Evolutionary conservation across 2,888 invertebrate genomes (phyloP), one percentile per base, ranked within the genome.

Genomic region (Agonopterix arenella): DNA sequence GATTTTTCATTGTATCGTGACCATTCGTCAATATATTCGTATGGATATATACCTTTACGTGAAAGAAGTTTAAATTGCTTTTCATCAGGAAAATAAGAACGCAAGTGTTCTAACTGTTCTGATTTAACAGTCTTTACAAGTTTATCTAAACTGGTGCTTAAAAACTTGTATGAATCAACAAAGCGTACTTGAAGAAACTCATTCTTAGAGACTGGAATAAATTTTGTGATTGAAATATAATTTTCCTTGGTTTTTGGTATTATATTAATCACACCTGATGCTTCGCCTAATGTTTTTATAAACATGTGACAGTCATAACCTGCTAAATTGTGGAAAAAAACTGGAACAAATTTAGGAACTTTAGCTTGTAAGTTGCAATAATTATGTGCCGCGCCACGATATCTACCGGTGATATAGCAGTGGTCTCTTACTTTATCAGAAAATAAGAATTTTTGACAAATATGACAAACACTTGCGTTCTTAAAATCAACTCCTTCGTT

Each of bases 191-290:
- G 45, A 10, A 11, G 10, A 11, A 11, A 42, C n/a, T 42, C n/a
- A 11, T 42, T 7, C 8, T 42, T 11, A n/a, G 10, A 10, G 7
- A 42, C 7, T 13, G 53, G 48, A 50, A 61, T 18, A 7, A 46
- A 8, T 57, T 68, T 71, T 11, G 62, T 53, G 50, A 72, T 65
- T 11, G 66, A 68, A 36, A 68, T 65, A 51, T 68, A 69, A 55
- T 57, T 60, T 56, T 70, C 68, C 50, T 66, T 62, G 44, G 58
- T 67, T 49, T 62, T 54, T 2, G 68, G 59, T 47, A 44, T 44
- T 44, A 44, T 8, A 13, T 44, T 44, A 7, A 16, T 16, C 7
- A 9, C n/a, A 10, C 18, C 18, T 9, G 42, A 11, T n/a, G 11
- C 8, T 7, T n/a, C 10, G 1, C 18, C 16, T 7, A 44, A n/a